phyloP scores from a whole-genome alignment of 2,113 vertebrate genomes.

The Excalfactoria chinensis region DNA sequence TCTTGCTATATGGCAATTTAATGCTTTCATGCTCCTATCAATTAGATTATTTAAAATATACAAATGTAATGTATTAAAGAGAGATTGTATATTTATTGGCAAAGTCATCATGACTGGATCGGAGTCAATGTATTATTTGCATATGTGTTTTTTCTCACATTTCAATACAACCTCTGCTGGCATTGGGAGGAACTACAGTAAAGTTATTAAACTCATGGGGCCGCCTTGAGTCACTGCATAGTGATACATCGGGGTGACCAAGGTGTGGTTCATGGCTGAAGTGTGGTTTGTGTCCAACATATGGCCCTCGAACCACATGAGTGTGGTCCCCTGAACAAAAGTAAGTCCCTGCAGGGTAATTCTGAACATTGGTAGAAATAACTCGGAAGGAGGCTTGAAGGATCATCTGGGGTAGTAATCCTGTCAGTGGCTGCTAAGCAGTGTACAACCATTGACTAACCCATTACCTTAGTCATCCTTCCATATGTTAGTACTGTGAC shows the following conservation, averaged over 20 bases:
- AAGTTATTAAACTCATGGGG: neutral
- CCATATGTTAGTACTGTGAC: neutral
- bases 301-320: neutral
- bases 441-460: neutral
- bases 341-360: neutral
- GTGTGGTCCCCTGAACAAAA: neutral
- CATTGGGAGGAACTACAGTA: conserved; percentile 31
- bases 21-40: conserved; percentile 69
- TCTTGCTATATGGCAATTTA: conserved; percentile 73
- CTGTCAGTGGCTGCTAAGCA: neutral
- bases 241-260: neutral
- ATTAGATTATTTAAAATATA: conserved; percentile 69
- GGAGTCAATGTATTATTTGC: conserved; percentile 45
- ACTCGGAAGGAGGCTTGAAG: neutral
- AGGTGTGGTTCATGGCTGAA: fast-evolving
- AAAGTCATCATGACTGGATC: conserved; percentile 34
- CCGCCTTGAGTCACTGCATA: fast-evolving
- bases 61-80: conserved; percentile 65
- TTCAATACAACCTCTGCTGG: conserved; percentile 56
- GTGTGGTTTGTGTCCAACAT: neutral
- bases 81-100: conserved; percentile 67
- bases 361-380: neutral
- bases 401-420: neutral
- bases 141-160: conserved; percentile 5
- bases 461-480: conserved; percentile 54